Percentiles rank a stretch among this genome's conserved stretches.
phyloP scores from a whole-genome alignment of 2,797 vertebrate genomes.

The Eulemur mongoz region DNA sequence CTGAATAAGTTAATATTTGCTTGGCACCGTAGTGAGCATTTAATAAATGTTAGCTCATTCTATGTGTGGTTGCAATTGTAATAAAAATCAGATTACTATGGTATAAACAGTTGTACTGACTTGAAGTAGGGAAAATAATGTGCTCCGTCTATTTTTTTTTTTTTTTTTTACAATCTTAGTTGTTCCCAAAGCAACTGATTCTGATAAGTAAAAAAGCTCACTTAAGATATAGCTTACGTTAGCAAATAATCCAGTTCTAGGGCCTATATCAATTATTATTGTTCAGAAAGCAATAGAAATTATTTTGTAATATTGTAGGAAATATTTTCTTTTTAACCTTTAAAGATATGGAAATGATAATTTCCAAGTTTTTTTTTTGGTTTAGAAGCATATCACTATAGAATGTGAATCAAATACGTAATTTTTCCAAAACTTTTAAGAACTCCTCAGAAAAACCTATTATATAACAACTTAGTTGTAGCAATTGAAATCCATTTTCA shows the following conservation, averaged over 20 bases:
- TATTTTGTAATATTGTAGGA: background rate
- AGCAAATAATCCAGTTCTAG: background rate
- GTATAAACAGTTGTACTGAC: constrained; percentile 31
- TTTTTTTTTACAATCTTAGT: background rate
- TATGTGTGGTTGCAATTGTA: background rate
- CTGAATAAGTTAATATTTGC: background rate
- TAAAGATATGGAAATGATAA: background rate
- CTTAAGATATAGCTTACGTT: constrained; percentile 39
- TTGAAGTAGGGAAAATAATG: background rate
- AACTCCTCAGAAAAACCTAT: background rate
- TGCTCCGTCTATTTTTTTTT: background rate
- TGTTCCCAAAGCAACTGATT: background rate
- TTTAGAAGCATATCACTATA: background rate
- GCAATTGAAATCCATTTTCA: background rate
- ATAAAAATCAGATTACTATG: constrained; percentile 2
- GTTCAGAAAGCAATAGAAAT: constrained; percentile 23
- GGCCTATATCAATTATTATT: background rate
- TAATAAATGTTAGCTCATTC: background rate
- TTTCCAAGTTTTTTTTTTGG: background rate
- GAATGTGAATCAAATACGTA: background rate
- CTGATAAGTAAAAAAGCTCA: background rate
- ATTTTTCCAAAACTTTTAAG: background rate
- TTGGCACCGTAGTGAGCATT: background rate
- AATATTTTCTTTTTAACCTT: background rate
- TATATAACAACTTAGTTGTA: background rate